Base-by-base conservation (phyloP, 2,113 vertebrate genomes). In the Coptodon bakossiorum region DNA sequence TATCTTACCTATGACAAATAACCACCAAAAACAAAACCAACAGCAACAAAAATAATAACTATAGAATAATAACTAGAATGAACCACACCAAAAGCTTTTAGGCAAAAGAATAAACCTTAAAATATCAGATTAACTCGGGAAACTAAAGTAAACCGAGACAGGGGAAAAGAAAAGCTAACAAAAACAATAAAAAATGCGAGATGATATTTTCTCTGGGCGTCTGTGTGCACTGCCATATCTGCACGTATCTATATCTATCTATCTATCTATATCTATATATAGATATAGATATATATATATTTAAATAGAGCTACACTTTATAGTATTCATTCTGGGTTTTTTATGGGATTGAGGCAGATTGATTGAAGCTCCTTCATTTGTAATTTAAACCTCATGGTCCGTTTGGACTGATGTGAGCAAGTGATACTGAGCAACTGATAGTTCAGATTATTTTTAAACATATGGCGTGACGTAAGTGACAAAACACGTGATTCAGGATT, bases 131-230 rank as follows among this genome's bases (percentile, higher is more conserved):
- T 17, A 48, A 76, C 40, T 76, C 8, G 1, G 3, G 14, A 76
- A 73, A 1, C 68, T 17, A 16, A 73, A 45, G 22, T 17, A 29
- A 76, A 48, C 9, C 7, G 2, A 34, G 9, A 63, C 59, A 9
- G 10, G 14, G 8, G n/a, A 48, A 73, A 48, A 29, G 5, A 45
- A 43, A n/a, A 48, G 9, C 24, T 10, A 45, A 24, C 8, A 27
- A 73, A 73, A 45, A 22, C n/a, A 43, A 4, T 14, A 45, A 73
- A 45, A 27, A 73, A 14, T 73, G 22, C 0, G 1, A 73, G 7
- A 9, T 17, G 9, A 63, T 27, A 6, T 10, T 45, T 27, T 9
- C 40, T 9, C 13, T 71, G n/a, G 40, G 5, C 13, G 29, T 63
- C 59, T 34, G 0, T 63, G 6, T 63, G 29, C 59, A 34, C 16